Evolutionary conservation across 1,140 invertebrate genomes (phyloP), one percentile per base, ranked within the genome.

Genomic region (Thereuonema tuberculata): DNA sequence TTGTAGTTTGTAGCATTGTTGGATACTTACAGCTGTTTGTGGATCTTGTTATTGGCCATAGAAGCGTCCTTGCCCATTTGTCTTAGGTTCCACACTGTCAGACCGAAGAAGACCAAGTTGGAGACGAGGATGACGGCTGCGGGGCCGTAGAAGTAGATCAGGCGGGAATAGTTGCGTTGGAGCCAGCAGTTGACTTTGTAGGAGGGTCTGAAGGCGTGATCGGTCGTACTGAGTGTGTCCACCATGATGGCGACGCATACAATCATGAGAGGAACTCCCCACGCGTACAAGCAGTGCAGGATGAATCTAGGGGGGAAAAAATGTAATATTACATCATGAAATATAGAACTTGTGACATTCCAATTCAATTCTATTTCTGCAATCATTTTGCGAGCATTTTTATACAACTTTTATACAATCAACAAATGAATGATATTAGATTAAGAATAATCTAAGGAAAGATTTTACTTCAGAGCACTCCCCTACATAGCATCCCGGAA

Each of bases 61-160:
- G 20, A 12, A 3, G 28, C 43, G 2, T 46, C 59, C 23, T 47
- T 15, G 26, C 59, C 43, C 2, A 25, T 21, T 17, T 27, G 2
- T 2, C 67, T 55, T 26, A 76, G 72, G 49, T 70, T 67, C 21
- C 64, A 63, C 26, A 76, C 71, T 2, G 73, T 76, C 25, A 67
- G 58, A 1, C 67, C 58, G 60, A 72, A 77, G 50, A 76, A 67
- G 1, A 67, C 50, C 26, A 66, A 59, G 60, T 77, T 77, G 1
- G 64, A 59, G 1, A 69, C 24, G 23, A 76, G 64, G 37, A 75
- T 70, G 0, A 70, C 17, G 5, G 72, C 64, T 31, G 75, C 64
- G 2, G 75, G 75, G 1, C 63, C 62, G 9, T 71, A 74, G 53
- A 77, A 76, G 5, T 70, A 69, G 2, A 29, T 25, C 17, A 25